A percentile compares a stretch with the other conserved stretches of the same genome.
Conservation (phyloP, 1,140 invertebrate species). For the Yoshiicerus persimilis region DNA sequence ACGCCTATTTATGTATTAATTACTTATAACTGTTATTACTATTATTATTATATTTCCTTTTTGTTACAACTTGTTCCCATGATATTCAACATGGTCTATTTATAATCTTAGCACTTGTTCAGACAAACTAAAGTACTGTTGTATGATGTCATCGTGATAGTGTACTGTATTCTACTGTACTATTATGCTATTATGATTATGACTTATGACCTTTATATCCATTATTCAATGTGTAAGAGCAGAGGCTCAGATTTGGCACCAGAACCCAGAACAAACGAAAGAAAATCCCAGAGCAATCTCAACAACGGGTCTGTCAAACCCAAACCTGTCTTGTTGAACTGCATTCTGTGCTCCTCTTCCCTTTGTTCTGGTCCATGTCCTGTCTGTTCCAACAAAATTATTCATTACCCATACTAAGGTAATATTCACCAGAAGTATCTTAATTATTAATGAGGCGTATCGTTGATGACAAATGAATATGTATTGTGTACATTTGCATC, state of each 20-base stretch:
- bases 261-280: too few relatives aligned
- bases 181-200: background rate
- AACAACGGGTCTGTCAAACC: too few relatives aligned
- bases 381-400: background rate
- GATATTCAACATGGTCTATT: constrained; percentile 20
- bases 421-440: constrained; percentile 1
- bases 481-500: constrained; percentile 32
- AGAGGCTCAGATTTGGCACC: background rate
- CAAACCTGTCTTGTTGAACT: background rate
- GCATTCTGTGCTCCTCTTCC: too few relatives aligned
- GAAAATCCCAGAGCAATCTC: too few relatives aligned
- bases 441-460: background rate
- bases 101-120: constrained; percentile 1
- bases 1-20: constrained; percentile 21
- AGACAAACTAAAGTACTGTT: background rate
- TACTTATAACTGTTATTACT: constrained; percentile 18
- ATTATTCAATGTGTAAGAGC: background rate
- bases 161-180: background rate
- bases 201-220: background rate
- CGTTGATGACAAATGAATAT: constrained; percentile 19
- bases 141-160: background rate
- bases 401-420: background rate
- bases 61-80: constrained; percentile 22
- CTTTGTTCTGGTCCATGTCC: background rate
- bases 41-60: constrained; percentile 8